Base-by-base conservation (phyloP, 2,888 invertebrate genomes). In the Eustalomyia histrio region DNA sequence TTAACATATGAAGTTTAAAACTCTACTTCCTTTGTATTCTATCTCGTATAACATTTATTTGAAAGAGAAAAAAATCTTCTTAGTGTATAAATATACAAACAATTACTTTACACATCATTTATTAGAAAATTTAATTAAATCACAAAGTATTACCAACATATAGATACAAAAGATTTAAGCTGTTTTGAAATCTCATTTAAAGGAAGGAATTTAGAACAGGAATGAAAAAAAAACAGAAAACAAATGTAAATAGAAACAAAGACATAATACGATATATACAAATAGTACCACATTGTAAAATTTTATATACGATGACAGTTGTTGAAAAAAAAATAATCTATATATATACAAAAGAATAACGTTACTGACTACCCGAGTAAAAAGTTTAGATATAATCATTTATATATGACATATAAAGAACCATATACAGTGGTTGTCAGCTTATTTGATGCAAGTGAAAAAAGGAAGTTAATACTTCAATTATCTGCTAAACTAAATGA, bases 81-180 rank as follows among this genome's bases (percentile, higher is more conserved):
- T 39, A 9, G 7, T 35, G 5, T 21, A 21, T 29, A 12, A 12
- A 7, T 57, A 24, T 43, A 43, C 52, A 57, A 76, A 61, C 65
- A 73, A 76, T 76, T 80, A 55, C 17, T 74, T 76, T 61, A 65
- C 80, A 74, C 73, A 65, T 76, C 73, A 80, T 76, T 80, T 76
- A 80, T 39, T 50, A 47, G 39, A 52, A 69, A 74, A 65, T 65
- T 68, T 60, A 69, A 80, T 69, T 74, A 76, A 74, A 76, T 73
- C 63, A 74, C 63, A 68, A 14, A 53, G 57, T 29, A 50, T n/a
- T 47, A 47, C 43, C 3, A 47, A 47, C 43, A n/a, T n/a, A 47
- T n/a, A 0, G 6, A 47, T 12, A 12, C 3, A 2, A 47, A 14
- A 43, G 9, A 43, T 14, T 47, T 47, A 50, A 69, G 18, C n/a